Evolutionary conservation across 2,888 invertebrate genomes (phyloP).

Genomic region (Gortyna flavago): DNA sequence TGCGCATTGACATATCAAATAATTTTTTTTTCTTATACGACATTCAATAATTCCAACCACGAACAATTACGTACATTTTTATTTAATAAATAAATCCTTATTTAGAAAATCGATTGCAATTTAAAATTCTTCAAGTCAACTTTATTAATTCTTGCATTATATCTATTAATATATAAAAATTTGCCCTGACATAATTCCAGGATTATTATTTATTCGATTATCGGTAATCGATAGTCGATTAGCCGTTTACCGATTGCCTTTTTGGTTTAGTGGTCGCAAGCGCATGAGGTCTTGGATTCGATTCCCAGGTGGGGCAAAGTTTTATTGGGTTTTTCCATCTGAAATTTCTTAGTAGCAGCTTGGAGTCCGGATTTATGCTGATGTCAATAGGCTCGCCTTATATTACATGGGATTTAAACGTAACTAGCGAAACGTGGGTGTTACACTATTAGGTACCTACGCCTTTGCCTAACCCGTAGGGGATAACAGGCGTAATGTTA

Average conservation of each 20-base stretch:
- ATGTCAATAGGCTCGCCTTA: background rate
- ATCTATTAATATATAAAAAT: constrained; percentile 29
- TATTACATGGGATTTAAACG: background rate
- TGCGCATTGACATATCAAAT: constrained; percentile 15
- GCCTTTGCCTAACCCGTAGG: background rate
- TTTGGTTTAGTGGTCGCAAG: too few relatives aligned
- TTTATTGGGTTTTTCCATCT: background rate
- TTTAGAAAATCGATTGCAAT: constrained; percentile 41
- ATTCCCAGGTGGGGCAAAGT: background rate
- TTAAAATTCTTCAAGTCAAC: constrained; percentile 31
- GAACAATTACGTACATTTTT: constrained; percentile 45
- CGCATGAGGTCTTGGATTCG: background rate
- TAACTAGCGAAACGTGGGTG: background rate
- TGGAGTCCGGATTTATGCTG: background rate
- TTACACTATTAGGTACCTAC: too few relatives aligned
- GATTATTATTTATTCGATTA: constrained; percentile 28
- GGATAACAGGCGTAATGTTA: too few relatives aligned
- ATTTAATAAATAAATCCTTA: constrained; percentile 47
- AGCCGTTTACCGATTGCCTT: background rate
- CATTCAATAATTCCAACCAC: constrained; percentile 37
- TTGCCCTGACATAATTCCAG: constrained; percentile 38
- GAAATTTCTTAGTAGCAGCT: background rate
- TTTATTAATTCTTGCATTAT: constrained; percentile 34
- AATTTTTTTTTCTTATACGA: constrained; percentile 9
- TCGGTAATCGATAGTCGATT: constrained; percentile 33